These are phyloP conservation scores for Auanema freiburgensis DNA, from an alignment of 2,888 invertebrate species.

Conservation along the genomic window DNA sequence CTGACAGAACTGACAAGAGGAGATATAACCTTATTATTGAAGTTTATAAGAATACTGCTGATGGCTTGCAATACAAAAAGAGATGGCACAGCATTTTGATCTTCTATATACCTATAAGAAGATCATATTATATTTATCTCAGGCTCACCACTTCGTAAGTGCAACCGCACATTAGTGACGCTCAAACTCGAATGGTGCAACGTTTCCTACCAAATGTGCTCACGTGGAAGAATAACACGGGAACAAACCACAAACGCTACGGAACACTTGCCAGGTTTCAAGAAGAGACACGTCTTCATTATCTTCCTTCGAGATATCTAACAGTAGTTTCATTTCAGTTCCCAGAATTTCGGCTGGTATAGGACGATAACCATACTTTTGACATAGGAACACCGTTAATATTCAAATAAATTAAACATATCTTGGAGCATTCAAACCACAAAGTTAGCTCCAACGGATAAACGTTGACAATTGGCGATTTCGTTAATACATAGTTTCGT, in stretches of 20 bases:
- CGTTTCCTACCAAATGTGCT: not conserved
- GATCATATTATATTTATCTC: too few species aligned
- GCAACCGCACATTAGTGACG: too few species aligned
- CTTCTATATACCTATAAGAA: constrained; percentile 83
- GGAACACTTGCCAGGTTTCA: constrained; percentile 31
- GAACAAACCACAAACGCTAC: not conserved
- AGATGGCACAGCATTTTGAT: constrained; percentile 91
- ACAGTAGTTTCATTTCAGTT: constrained; percentile 82
- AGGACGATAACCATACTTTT: constrained; percentile 96
- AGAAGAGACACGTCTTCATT: constrained; percentile 45
- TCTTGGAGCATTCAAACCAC: constrained; percentile 71
- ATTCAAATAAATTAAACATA: too few species aligned
- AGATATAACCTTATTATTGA: constrained; percentile 84
- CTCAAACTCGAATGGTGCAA: not conserved
- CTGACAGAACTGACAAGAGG: not conserved
- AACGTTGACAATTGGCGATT: constrained; percentile 92
- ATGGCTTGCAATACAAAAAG: constrained; percentile 93
- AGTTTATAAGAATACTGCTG: constrained; percentile 92
- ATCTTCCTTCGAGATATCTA: constrained; percentile 75
- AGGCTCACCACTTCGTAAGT: too few species aligned
- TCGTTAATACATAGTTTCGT: constrained; percentile 96
- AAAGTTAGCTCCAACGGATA: constrained; percentile 97
- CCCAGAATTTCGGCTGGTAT: constrained; percentile 92
- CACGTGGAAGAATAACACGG: not conserved
- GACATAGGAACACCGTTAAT: constrained; percentile 83